These are phyloP conservation scores for Tenthredo distinguenda DNA, from an alignment of 2,888 invertebrate genomes.

Conservation along the genomic window DNA sequence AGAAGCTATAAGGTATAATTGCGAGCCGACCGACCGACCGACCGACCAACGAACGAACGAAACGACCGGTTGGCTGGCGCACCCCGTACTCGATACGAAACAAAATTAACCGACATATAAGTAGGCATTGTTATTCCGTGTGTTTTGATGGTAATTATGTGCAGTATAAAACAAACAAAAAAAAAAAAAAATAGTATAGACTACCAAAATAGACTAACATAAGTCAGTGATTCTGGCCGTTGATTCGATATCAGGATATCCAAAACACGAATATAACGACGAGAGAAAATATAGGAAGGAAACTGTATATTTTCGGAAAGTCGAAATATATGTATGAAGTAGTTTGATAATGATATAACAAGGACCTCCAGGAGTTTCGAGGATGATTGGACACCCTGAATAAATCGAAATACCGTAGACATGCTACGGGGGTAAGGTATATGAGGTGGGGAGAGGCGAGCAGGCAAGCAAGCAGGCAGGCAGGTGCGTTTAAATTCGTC, in stretches of 20 bases:
- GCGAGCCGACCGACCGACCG: not conserved
- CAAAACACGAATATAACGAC: no score
- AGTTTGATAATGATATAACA: not conserved
- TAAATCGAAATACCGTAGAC: not conserved
- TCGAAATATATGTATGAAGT: not conserved
- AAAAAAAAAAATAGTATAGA: not conserved
- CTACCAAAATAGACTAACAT: no score
- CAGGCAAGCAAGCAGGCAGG: not conserved
- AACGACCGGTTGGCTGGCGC: not conserved
- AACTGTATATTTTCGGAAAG: not conserved
- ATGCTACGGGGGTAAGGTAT: not conserved
- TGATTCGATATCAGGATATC: not conserved
- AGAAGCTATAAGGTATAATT: constrained; percentile 43
- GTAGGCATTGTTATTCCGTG: not conserved
- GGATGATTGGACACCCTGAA: not conserved
- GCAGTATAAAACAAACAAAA: no score
- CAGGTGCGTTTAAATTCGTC: constrained; percentile 40
- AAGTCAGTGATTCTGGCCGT: no score
- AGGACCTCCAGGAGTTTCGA: not conserved
- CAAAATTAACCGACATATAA: constrained; percentile 19
- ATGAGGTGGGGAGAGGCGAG: not conserved
- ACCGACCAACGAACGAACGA: not conserved
- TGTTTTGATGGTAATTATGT: not conserved
- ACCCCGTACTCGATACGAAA: constrained; percentile 29
- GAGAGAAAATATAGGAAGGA: not conserved